A percentile compares a stretch with the other conserved stretches of the same genome.
phyloP scores from a whole-genome alignment of 30 jellyfish, hydroid and myxozoan species.

The Nemopilema nomurai region DNA sequence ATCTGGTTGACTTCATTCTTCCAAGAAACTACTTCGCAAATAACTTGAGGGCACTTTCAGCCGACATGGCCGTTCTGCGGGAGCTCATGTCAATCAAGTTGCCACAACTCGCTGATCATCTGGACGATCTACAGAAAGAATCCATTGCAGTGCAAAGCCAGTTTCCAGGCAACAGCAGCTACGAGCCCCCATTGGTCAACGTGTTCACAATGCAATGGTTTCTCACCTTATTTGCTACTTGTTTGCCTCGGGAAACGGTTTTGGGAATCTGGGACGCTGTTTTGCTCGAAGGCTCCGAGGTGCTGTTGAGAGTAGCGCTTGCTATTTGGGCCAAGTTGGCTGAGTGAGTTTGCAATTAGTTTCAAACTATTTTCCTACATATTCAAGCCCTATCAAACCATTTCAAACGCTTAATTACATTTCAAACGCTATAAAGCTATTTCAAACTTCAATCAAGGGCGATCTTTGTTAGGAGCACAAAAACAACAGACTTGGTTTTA shows the following conservation, averaged over 20 bases:
- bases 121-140: slow-evolving; percentile 84
- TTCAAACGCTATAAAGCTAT: background rate
- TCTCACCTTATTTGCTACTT: slow-evolving; percentile 93
- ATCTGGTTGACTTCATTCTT: slow-evolving; percentile 83
- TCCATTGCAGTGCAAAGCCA: slow-evolving; percentile 62
- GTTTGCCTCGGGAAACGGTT: slow-evolving; percentile 96
- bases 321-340: slow-evolving; percentile 98
- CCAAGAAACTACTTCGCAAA: slow-evolving; percentile 96
- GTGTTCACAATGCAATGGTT: slow-evolving; percentile 99
- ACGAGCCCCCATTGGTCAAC: slow-evolving; percentile 97
- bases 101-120: slow-evolving; percentile 76
- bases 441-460: no score
- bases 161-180: slow-evolving; percentile 70
- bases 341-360: slow-evolving; percentile 57
- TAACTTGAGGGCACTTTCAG: slow-evolving; percentile 96
- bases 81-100: slow-evolving; percentile 88
- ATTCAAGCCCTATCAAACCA: background rate
- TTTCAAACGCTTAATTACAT: background rate
- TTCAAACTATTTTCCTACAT: background rate
- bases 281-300: slow-evolving; percentile 95
- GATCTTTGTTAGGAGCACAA: no score
- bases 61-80: slow-evolving; percentile 97
- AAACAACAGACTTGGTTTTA: no score
- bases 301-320: slow-evolving; percentile 87
- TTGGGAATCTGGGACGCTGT: slow-evolving; percentile 97